These are phyloP conservation scores for Linepithema humile DNA, from an alignment of 1,140 invertebrate species.

Conservation along the genomic window DNA sequence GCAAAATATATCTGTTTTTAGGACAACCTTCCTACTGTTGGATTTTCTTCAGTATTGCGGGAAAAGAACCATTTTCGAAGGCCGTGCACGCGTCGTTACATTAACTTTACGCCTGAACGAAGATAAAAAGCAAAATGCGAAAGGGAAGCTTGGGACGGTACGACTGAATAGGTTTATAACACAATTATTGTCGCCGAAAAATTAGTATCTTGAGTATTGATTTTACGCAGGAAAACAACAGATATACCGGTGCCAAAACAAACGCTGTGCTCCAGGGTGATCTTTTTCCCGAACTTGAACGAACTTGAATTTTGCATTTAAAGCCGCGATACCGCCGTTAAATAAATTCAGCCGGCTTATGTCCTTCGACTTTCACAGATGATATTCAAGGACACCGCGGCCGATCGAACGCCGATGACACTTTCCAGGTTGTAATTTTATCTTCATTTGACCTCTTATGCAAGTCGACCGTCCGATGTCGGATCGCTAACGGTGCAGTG, in stretches of 20 bases:
- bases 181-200: not conserved
- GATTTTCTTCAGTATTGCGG: not conserved
- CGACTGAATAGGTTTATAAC: not conserved
- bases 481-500: conserved; percentile 67
- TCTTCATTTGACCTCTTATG: conserved; percentile 72
- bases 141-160: conserved; percentile 1
- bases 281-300: not conserved
- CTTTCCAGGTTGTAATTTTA: conserved; percentile 73
- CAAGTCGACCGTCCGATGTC: conserved; percentile 63
- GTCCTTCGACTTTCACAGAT: conserved; percentile 66
- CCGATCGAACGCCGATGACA: conserved; percentile 72
- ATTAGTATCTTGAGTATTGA: not conserved
- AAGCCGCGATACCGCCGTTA: not conserved
- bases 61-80: conserved; percentile 29
- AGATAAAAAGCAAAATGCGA: conserved; percentile 19
- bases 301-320: conserved; percentile 39
- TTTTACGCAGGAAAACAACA: not conserved
- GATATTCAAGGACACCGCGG: conserved; percentile 68
- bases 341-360: conserved; percentile 45
- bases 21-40: not conserved
- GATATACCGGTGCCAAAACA: not conserved
- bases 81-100: conserved; percentile 26
- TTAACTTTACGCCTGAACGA: conserved; percentile 11
- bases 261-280: not conserved
- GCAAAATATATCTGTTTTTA: not conserved